Conservation (phyloP, 1,140 invertebrate genomes). For the Saccostrea echinata region DNA sequence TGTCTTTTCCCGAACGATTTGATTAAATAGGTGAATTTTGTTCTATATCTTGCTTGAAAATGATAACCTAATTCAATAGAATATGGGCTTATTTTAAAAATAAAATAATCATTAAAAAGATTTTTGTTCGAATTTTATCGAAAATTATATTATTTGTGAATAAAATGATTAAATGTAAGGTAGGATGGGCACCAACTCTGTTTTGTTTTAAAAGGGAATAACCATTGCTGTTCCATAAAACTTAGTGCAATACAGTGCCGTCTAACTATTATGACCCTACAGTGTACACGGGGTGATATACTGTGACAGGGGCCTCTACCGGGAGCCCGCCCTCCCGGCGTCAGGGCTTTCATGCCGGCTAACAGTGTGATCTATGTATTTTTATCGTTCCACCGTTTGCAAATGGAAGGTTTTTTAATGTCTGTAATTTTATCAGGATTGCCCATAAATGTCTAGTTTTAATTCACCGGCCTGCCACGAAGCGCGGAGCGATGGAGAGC, state of each 20-base stretch:
- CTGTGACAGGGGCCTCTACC: not conserved
- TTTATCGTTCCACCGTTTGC: conserved; percentile 33
- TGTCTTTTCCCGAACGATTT: no score
- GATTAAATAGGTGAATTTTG: no score
- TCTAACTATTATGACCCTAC: not conserved
- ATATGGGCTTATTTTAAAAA: no score
- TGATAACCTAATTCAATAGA: no score
- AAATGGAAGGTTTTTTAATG: conserved; percentile 43
- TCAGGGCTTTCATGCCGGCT: not conserved
- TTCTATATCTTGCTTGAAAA: no score
- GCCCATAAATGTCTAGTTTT: conserved; percentile 50
- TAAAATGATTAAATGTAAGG: no score
- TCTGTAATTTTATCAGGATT: conserved; percentile 52
- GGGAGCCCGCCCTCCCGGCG: conserved; percentile 28
- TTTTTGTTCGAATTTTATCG: no score
- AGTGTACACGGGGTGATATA: not conserved
- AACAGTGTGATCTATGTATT: conserved; percentile 25
- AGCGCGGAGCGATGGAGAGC: conserved; percentile 5
- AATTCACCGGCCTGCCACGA: conserved; percentile 38
- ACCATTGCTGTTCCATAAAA: no score
- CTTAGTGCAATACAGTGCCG: not conserved
- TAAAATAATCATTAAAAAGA: no score
- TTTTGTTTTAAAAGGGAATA: no score
- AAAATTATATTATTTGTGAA: no score
- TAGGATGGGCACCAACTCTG: no score